Base-by-base conservation (phyloP, 1,140 invertebrate genomes). In the Sycophila sp. region DNA sequence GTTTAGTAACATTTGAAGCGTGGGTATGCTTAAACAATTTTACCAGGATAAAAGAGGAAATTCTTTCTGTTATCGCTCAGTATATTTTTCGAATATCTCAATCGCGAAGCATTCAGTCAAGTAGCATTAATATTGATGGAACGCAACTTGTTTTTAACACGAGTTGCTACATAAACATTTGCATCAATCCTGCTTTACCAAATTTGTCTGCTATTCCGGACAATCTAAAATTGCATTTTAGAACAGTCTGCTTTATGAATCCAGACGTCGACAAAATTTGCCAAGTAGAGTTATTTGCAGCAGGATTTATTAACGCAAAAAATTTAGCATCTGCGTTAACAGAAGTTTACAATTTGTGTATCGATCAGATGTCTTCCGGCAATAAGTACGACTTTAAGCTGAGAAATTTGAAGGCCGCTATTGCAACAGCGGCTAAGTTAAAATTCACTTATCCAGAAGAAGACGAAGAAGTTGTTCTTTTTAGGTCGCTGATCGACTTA, bases 1-100 rank as follows among this genome's bases (percentile, higher is more conserved):
- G 92, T 38, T 77, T 93, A 4, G 88, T 92, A 19, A 88, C 89
- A 3, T 87, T 87, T 70, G 91, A 91, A 13, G 87, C 90, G 1
- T 93, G 91, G 91, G 86, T 90, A 3, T 92, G 90, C 78, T 91
- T 93, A 72, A 91, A 93, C 79, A 91, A 92, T 80, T 92, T 94
- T 71, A 90, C 92, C 77, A 78, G 79, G 26, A 88, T 92, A 49
- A 88, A 90, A 64, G 73, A 89, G 13, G 89, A 90, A 75, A 82
- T 88, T 4, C 72, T 88, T 24, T 88, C 86, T 22, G 81, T 87
- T 6, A 78, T 89, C 3, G 85, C 87, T 2, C 85, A 88, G 77
- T 88, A 90, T 78, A 85, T 90, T n/a, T 73, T 85, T 24, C 81
- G 77, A 19, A 87, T 90, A 28, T 80, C 84, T 30, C 76, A 85